Percentiles rank a stretch among this genome's conserved stretches.
Evolutionary conservation across 2,113 vertebrate genomes (phyloP).

Genomic region (Planiliza haematocheilus): DNA sequence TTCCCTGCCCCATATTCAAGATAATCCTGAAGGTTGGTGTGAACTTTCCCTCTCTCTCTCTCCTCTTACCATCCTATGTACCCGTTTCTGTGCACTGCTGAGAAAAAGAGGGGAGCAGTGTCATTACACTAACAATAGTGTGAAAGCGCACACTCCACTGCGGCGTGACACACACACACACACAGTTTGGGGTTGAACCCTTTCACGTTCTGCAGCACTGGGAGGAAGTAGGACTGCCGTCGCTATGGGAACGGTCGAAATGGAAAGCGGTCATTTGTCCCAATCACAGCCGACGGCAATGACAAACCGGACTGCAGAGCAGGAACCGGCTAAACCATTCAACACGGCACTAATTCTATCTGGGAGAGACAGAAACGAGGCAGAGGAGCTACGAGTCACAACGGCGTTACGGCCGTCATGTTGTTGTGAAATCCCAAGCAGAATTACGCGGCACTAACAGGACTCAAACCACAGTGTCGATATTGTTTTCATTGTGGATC

Average conservation of each 20-base stretch:
- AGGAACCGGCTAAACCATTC: slow-evolving; percentile 48
- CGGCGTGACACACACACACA: slow-evolving; percentile 44
- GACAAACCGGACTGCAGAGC: slow-evolving; percentile 68
- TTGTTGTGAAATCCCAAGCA: background rate
- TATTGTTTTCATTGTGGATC: too few species aligned
- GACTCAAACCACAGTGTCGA: too few species aligned
- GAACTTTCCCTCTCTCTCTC: slow-evolving; percentile 19
- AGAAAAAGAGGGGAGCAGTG: slow-evolving; percentile 7
- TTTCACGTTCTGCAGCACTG: slow-evolving; percentile 37
- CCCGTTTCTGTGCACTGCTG: slow-evolving; percentile 4
- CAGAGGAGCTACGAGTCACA: background rate
- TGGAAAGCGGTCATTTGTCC: slow-evolving; percentile 57
- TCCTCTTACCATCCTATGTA: slow-evolving; percentile 36
- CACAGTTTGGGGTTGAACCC: slow-evolving; percentile 26
- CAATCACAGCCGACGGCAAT: slow-evolving; percentile 24
- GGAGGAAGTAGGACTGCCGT: slow-evolving; percentile 37
- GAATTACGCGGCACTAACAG: background rate
- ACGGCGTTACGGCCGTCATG: too few species aligned
- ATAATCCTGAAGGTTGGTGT: slow-evolving; percentile 47
- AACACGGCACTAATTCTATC: slow-evolving; percentile 38
- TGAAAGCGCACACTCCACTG: slow-evolving; percentile 21
- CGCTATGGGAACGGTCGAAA: slow-evolving; percentile 63
- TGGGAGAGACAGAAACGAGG: slow-evolving; percentile 1
- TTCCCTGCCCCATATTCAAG: slow-evolving; percentile 60
- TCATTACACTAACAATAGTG: slow-evolving; percentile 6